Evolutionary conservation across 2,113 vertebrate species (phyloP).

Genomic region (Motacilla alba): DNA sequence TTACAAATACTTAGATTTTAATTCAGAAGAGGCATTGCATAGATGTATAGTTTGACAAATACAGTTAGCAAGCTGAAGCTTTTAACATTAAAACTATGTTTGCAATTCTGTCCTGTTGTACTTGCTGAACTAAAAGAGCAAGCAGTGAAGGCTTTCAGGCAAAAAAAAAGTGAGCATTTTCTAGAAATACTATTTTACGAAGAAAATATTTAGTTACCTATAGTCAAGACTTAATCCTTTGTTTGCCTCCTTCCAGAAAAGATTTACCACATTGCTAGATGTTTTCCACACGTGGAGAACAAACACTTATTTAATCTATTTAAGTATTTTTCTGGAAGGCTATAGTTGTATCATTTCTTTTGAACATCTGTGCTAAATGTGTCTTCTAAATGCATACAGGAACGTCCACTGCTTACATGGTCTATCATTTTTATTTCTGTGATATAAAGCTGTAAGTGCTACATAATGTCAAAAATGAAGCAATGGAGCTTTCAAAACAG

Average conservation of each 20-base stretch:
- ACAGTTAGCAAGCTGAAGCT: neutral
- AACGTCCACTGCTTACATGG: neutral
- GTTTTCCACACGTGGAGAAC: neutral
- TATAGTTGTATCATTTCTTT: neutral
- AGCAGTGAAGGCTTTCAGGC: neutral
- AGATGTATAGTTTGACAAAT: neutral
- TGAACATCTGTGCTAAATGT: neutral
- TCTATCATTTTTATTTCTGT: neutral
- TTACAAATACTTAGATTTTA: neutral
- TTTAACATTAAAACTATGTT: neutral
- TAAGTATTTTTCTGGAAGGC: neutral
- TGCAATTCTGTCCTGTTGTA: neutral
- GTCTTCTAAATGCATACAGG: neutral
- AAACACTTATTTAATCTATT: neutral
- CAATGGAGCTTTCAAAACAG: neutral
- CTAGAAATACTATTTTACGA: neutral
- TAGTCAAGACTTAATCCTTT: neutral
- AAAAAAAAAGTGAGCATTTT: neutral
- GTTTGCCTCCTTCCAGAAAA: neutral
- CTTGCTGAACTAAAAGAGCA: neutral
- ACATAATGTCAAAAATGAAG: neutral
- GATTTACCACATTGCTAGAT: neutral
- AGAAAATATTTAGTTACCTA: neutral
- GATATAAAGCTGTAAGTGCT: neutral
- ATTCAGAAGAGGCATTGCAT: neutral